These are phyloP conservation scores for Condylura cristata DNA, from an alignment of 2,113 vertebrate genomes.

Conservation along the genomic window DNA sequence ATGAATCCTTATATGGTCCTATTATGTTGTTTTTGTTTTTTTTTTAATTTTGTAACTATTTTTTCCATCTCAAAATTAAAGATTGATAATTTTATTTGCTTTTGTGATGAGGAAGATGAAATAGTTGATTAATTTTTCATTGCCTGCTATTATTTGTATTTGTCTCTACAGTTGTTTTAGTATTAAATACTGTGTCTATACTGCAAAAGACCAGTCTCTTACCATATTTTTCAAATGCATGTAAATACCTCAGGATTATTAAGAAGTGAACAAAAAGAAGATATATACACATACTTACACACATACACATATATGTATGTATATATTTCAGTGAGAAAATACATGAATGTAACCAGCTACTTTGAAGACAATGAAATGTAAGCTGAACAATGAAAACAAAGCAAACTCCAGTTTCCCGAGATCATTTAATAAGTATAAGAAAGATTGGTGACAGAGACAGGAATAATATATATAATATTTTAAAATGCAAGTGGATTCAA, in stretches of 20 bases:
- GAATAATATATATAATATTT: background rate
- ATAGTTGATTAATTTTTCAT: background rate
- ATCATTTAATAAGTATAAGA: background rate
- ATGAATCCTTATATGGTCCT: background rate
- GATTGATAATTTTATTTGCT: background rate
- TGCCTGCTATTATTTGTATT: background rate
- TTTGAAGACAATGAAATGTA: no score
- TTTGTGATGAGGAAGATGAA: background rate
- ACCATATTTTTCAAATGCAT: background rate
- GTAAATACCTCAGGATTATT: background rate
- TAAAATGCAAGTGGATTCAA: slow-evolving; percentile 51
- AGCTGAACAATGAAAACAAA: background rate
- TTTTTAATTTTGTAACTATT: background rate
- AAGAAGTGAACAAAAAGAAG: slow-evolving; percentile 5
- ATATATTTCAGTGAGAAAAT: background rate
- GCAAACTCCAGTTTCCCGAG: fast-evolving
- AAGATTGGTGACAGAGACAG: background rate
- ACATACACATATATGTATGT: background rate
- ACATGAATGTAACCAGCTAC: background rate
- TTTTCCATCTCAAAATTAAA: background rate
- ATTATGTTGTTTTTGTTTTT: no score
- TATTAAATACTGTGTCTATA: background rate
- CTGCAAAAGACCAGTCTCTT: background rate
- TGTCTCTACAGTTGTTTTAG: background rate
- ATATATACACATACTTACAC: background rate